Conservation (phyloP, 2,113 vertebrate genomes). For the Hoplias malabaricus region DNA sequence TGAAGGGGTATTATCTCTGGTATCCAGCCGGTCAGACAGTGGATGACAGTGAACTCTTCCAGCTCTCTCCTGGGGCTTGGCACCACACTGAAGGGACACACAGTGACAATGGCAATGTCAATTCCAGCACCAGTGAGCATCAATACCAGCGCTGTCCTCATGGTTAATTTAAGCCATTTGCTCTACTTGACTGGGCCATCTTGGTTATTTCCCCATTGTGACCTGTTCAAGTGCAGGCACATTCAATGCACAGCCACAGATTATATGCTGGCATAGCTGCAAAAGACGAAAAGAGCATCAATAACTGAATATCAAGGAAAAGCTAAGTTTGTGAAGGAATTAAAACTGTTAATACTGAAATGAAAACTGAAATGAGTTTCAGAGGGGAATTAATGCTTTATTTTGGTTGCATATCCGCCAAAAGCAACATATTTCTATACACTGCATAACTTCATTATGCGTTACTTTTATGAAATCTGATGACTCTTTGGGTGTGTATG, state of each 20-base stretch:
- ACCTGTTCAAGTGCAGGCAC: neutral
- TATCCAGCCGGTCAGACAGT: conserved; percentile 88
- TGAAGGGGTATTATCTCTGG: conserved; percentile 83
- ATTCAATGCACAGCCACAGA: neutral
- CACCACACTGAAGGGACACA: conserved; percentile 50
- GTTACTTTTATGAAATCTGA: neutral
- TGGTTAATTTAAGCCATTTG: neutral
- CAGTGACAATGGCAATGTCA: conserved; percentile 24
- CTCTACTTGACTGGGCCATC: no score
- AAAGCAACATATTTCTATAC: neutral
- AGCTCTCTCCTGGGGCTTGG: conserved; percentile 72
- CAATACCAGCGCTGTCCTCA: neutral
- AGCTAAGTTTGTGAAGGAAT: neutral
- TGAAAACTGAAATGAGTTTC: neutral
- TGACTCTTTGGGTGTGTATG: conserved; percentile 17
- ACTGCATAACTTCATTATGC: neutral
- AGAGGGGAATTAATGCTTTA: neutral
- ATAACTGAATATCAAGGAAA: neutral
- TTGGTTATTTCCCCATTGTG: neutral
- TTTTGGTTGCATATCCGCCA: neutral
- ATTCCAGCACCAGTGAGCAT: conserved; percentile 3
- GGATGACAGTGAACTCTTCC: conserved; percentile 84
- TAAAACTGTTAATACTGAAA: neutral
- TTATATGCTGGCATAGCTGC: neutral
- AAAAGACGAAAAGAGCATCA: neutral